Base-by-base conservation (phyloP, 2,888 invertebrate genomes). In the Ennomos erosarius region DNA sequence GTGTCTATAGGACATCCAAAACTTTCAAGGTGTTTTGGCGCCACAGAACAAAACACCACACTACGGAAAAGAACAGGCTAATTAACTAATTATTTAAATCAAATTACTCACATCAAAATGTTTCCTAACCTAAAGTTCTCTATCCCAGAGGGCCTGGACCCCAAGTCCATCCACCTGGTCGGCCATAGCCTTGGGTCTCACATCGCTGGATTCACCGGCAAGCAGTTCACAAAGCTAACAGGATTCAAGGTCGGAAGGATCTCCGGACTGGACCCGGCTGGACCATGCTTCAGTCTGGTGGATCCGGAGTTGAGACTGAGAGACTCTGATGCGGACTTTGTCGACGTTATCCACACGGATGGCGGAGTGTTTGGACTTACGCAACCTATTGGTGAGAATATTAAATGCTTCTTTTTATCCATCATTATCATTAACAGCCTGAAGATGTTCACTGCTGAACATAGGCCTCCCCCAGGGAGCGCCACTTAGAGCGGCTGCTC, bases 181-280 rank as follows among this genome's bases (percentile, higher is more conserved):
- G 92, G 92, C 0, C 91, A 90, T 82, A 91, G 91, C 43, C 80
- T 91, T 1, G 91, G 92, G 16, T 69, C 85, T 0, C 91, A 92
- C 72, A 86, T 90, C 51, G 71, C 80, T 26, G 82, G 87, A 0
- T 90, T 87, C 70, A 66, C 89, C 0, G 90, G 86, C 42, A 86
- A 90, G 68, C 63, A 68, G 1, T 84, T 85, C 70, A 10, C 47
- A 0, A 13, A 64, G 0, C 60, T 76, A 9, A 89, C 88, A 0
- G 87, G 87, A 0, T 1, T 0, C 1, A 62, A 46, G 12, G 65
- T 90, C 1, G 87, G 85, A 10, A 75, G 89, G 46, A 84, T 91
- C 52, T 72, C 87, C 1, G 84, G 82, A 0, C 67, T 91, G 59
- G 91, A 92, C 73, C 90, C 91, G 0, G 91, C 91, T 0, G 91